Evolutionary conservation across 2,888 invertebrate genomes (phyloP).

Genomic region (Mythimna ferrago): DNA sequence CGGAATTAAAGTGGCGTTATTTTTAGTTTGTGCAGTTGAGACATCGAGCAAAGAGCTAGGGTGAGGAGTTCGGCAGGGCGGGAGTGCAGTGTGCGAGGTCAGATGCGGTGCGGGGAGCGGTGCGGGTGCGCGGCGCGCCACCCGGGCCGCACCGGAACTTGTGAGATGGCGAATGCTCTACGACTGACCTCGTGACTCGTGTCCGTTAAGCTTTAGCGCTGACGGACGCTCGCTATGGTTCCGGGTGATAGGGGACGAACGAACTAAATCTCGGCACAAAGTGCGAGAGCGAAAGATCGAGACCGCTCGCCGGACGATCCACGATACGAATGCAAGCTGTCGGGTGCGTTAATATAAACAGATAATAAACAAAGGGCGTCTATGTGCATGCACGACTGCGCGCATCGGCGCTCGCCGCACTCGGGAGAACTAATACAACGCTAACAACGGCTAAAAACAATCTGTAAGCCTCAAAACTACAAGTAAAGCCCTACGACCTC

Average conservation of each 20-base stretch:
- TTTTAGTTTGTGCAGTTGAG: constrained; percentile 58
- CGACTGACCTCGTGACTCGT: constrained; percentile 88
- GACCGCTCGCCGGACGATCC: constrained; percentile 88
- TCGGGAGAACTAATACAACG: constrained; percentile 90
- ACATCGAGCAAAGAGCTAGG: constrained; percentile 66
- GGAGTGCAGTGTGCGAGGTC: constrained; percentile 71
- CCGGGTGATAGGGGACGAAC: constrained; percentile 80
- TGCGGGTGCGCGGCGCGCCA: constrained; percentile 61
- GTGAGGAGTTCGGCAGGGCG: constrained; percentile 66
- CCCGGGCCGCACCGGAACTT: constrained; percentile 88
- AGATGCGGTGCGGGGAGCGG: constrained; percentile 67
- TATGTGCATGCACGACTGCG: constrained; percentile 90
- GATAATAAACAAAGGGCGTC: constrained; percentile 89
- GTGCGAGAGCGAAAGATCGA: constrained; percentile 83
- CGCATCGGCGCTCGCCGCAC: constrained; percentile 89
- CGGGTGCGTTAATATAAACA: constrained; percentile 90
- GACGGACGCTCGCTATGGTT: constrained; percentile 83
- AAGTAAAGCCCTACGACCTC: constrained; percentile 91
- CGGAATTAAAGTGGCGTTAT: constrained; percentile 55
- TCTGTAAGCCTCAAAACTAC: constrained; percentile 91
- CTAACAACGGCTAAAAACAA: constrained; percentile 91
- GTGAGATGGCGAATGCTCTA: constrained; percentile 91
- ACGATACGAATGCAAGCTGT: constrained; percentile 89
- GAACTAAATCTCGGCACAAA: constrained; percentile 78
- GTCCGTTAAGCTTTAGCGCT: constrained; percentile 79